Percentiles rank a stretch among this genome's conserved stretches.
phyloP scores from a whole-genome alignment of 2,113 vertebrate species.

The Porphyrio hochstetteri region DNA sequence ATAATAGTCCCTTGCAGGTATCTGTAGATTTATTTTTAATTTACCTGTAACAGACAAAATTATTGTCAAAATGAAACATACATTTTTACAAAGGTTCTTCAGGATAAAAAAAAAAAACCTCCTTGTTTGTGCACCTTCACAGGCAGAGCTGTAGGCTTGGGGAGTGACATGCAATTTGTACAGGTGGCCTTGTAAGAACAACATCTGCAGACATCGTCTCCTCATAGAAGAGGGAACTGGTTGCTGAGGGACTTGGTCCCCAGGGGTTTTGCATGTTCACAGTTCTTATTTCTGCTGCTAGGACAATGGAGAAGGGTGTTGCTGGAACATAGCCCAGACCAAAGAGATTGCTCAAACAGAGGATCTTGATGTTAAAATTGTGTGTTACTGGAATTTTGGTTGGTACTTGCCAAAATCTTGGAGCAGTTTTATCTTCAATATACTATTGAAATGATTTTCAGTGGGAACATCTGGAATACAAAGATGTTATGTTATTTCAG shows the following conservation, averaged over 20 bases:
- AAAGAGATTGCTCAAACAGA: slow-evolving; percentile 46
- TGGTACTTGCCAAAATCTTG: slow-evolving; percentile 36
- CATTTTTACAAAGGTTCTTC: background rate
- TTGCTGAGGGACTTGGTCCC: background rate
- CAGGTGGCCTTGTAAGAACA: background rate
- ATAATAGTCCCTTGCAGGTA: background rate
- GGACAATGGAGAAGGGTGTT: slow-evolving; percentile 53
- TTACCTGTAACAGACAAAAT: background rate
- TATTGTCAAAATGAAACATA: background rate
- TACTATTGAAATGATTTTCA: slow-evolving; percentile 1
- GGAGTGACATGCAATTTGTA: background rate
- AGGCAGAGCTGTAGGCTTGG: background rate
- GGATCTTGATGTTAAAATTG: slow-evolving; percentile 30
- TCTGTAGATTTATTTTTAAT: background rate
- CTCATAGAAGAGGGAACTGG: background rate
- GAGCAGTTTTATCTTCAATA: background rate
- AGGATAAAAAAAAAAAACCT: background rate
- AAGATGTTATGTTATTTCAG: background rate
- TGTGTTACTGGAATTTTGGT: background rate
- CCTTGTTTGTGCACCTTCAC: background rate
- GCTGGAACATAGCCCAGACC: slow-evolving; percentile 30
- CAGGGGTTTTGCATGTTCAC: background rate
- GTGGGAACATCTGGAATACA: slow-evolving; percentile 15
- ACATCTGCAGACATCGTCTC: background rate
- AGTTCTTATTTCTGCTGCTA: slow-evolving; percentile 20